Conservation (phyloP, 2,113 vertebrate species). For the Tringa solitaria region DNA sequence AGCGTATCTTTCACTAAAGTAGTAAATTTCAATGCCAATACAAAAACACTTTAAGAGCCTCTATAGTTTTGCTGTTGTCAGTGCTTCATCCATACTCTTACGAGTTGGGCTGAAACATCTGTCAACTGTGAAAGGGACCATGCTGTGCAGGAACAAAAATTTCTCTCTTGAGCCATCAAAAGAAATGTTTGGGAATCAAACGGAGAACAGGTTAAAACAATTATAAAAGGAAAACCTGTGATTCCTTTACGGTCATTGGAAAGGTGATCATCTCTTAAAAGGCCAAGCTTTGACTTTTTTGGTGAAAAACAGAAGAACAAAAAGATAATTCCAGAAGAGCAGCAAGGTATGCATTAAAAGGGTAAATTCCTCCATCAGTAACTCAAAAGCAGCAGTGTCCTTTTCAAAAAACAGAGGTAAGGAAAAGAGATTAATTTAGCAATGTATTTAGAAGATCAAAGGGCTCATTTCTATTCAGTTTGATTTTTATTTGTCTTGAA, state of each 20-base stretch:
- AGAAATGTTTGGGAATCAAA: background rate
- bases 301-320: background rate
- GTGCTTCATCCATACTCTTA: background rate
- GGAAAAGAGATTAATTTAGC: background rate
- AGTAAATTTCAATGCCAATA: background rate
- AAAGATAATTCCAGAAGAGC: background rate
- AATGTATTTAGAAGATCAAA: slow-evolving; percentile 17
- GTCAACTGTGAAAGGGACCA: background rate
- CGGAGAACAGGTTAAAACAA: background rate
- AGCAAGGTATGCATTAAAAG: background rate
- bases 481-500: slow-evolving; percentile 45
- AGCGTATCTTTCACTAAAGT: background rate
- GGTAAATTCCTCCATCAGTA: background rate
- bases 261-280: background rate
- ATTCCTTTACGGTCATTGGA: background rate
- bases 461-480: background rate
- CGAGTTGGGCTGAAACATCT: background rate
- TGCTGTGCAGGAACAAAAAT: background rate
- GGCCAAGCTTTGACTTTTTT: background rate
- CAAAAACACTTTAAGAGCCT: background rate
- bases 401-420: background rate
- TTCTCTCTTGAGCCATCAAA: background rate
- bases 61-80: background rate
- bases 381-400: background rate
- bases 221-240: background rate